Evolutionary conservation across 2,888 invertebrate species (phyloP).

Genomic region (Idaea aversata): DNA sequence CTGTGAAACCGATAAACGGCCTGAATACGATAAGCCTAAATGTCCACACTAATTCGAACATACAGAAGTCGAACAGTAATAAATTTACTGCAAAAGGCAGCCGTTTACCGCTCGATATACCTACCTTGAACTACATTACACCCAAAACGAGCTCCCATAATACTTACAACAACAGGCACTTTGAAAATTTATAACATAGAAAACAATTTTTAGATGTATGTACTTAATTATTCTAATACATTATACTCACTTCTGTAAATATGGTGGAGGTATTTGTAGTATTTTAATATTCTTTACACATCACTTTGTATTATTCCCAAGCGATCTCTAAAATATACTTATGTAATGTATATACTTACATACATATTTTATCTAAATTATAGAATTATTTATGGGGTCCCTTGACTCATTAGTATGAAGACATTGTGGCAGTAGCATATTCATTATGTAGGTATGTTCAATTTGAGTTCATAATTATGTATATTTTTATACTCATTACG

Average conservation of each 20-base stretch:
- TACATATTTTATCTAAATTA: background rate
- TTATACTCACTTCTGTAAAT: constrained; percentile 26
- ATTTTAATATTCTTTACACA: constrained; percentile 12
- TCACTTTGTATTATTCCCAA: constrained; percentile 4
- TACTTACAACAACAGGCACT: constrained; percentile 66
- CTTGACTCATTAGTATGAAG: background rate
- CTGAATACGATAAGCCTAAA: constrained; percentile 73
- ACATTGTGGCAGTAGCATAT: background rate
- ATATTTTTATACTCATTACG: background rate
- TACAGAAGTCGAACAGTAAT: constrained; percentile 52
- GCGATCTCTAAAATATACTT: background rate
- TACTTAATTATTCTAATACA: constrained; percentile 55
- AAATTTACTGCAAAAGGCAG: constrained; percentile 52
- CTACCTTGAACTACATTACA: constrained; percentile 70
- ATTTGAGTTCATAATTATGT: background rate
- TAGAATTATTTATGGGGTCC: background rate
- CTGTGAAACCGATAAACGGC: constrained; percentile 66
- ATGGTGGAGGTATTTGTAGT: constrained; percentile 24
- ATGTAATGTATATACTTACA: constrained; percentile 3
- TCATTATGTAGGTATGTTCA: background rate
- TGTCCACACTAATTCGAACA: constrained; percentile 67
- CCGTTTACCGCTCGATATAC: constrained; percentile 62
- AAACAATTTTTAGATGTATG: constrained; percentile 27
- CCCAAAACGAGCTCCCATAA: constrained; percentile 63
- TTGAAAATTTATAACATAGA: constrained; percentile 76